Base-by-base conservation (phyloP, 1,140 invertebrate genomes). In the Penaeus vannamei region DNA sequence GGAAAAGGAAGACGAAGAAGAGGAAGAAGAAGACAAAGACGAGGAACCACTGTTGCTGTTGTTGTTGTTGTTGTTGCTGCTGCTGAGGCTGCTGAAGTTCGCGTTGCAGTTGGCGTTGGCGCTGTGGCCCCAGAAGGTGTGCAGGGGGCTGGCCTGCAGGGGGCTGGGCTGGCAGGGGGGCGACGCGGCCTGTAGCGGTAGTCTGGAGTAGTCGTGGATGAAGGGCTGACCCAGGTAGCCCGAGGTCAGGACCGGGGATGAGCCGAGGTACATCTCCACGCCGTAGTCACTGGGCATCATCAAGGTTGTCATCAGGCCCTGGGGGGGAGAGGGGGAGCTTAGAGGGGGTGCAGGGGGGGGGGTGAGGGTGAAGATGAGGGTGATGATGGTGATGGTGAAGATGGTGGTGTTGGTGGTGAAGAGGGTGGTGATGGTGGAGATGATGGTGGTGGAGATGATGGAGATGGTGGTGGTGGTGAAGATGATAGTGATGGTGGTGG, bases 201-300 rank as follows among this genome's bases (percentile, higher is more conserved):
- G 90, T 29, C 87, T 83, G 32, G 86, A 61, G 81, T 92, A 91
- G 84, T 91, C 90, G 92, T 93, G 79, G 87, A 95, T 92, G 92
- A 95, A 95, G 91, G 94, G 94, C 86, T 94, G 94, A 53, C 83
- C 84, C 5, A 88, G 82, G 86, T 90, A 91, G n/a, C 91, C 89
- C 2, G 91, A 90, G 64, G 88, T 90, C 23, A 91, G 72, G 29
- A 91, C 88, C 23, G 91, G 91, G 72, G 91, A 91, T 1, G 91
- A 91, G 61, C 91, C 91, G 20, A 91, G 87, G 88, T 87, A 88
- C 88, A 91, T 90, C 89, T 91, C 91, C 81, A 84, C 87, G 76
- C 91, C 91, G 85, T 91, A 91, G 59, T 91, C 91, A 82, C 91
- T 91, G 26, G 91, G 91, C 91, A 91, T 91, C 81, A 90, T 91